phyloP scores from a whole-genome alignment of 2,113 vertebrate genomes.

The Tyrannus savana region DNA sequence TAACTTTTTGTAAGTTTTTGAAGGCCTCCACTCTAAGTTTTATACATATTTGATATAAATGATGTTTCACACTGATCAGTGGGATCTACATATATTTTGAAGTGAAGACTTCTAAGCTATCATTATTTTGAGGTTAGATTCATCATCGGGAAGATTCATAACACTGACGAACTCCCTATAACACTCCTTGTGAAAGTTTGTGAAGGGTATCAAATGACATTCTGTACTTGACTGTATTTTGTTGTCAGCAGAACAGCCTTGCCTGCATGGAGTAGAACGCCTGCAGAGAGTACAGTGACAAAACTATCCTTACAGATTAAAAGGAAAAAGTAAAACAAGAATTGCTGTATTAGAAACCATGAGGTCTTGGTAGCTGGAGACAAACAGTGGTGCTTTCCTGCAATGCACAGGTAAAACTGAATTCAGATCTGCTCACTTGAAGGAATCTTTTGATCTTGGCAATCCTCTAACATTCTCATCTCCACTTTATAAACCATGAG shows the following conservation, averaged over 20 bases:
- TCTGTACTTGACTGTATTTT: not conserved
- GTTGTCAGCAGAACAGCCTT: not conserved
- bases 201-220: not conserved
- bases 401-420: accelerated
- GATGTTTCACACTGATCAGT: not conserved
- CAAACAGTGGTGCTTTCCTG: not conserved
- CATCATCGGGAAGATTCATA: not conserved
- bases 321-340: not conserved
- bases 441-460: not conserved
- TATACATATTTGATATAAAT: not conserved
- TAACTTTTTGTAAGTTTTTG: not conserved
- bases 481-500: not conserved
- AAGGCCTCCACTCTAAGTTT: not conserved
- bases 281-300: not conserved
- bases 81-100: not conserved
- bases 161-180: not conserved
- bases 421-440: not conserved
- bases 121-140: not conserved
- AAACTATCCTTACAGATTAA: not conserved
- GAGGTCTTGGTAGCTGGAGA: not conserved
- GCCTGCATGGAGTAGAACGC: not conserved
- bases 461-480: not conserved
- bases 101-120: not conserved
- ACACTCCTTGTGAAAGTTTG: not conserved
- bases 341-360: not conserved